Conservation (phyloP, 2,113 vertebrate species). For the Dryoscopus gambensis region DNA sequence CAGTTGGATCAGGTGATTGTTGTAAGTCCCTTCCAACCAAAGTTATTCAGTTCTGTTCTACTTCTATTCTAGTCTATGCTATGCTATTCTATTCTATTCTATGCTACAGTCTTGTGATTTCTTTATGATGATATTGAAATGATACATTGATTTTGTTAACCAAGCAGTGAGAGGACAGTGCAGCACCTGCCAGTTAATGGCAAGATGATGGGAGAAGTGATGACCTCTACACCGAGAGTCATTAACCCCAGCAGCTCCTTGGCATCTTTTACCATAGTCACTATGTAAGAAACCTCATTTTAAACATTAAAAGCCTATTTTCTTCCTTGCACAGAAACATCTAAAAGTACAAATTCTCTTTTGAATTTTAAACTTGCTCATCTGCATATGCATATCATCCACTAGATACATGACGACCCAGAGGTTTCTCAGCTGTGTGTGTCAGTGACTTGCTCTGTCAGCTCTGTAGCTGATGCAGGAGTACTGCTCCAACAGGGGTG, state of each 20-base stretch:
- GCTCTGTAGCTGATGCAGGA: background rate
- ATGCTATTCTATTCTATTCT: background rate
- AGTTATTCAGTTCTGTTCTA: background rate
- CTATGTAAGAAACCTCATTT: background rate
- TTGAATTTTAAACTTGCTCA: background rate
- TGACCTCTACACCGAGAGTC: background rate
- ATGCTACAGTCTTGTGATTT: background rate
- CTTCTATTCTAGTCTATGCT: background rate
- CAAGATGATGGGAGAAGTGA: background rate
- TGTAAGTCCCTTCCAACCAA: background rate
- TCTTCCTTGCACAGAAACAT: background rate
- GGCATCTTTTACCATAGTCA: background rate
- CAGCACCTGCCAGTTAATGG: background rate
- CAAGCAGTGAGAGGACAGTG: background rate
- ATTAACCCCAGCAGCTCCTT: background rate
- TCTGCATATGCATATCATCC: background rate
- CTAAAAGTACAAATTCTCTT: background rate
- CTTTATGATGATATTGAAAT: background rate
- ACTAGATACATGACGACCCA: background rate
- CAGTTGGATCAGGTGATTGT: background rate
- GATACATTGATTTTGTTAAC: background rate
- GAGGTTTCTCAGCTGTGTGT: background rate
- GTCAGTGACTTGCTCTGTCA: background rate
- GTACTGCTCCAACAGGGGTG: background rate
- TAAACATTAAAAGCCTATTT: background rate